Evolutionary conservation across 1,140 invertebrate species (phyloP).

Genomic region (Panulirus ornatus): DNA sequence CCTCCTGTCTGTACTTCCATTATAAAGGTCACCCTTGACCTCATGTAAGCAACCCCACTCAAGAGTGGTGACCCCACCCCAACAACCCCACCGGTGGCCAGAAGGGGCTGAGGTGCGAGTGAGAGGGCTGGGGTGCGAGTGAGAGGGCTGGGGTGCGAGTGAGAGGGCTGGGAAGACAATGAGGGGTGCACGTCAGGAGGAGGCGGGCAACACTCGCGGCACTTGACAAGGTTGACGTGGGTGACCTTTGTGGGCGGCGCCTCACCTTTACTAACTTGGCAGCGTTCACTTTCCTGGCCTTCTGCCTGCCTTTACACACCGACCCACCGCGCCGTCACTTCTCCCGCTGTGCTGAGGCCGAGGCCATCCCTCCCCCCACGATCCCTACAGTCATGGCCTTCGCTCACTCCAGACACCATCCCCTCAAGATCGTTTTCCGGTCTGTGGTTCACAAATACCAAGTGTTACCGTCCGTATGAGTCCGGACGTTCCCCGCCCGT

Average conservation of each 20-base stretch:
- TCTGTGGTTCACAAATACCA: too few species aligned
- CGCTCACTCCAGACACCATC: too few species aligned
- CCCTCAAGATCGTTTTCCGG: too few species aligned
- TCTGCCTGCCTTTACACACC: background rate
- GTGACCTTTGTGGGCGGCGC: background rate
- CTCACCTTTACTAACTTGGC: background rate
- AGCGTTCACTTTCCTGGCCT: background rate
- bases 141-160: background rate
- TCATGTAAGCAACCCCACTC: too few species aligned
- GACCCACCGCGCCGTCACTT: background rate
- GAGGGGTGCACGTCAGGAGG: background rate
- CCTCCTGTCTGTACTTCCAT: too few species aligned
- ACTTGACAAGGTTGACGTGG: background rate
- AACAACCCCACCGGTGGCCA: too few species aligned
- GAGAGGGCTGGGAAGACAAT: background rate
- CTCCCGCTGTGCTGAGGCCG: too few species aligned
- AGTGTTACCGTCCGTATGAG: too few species aligned
- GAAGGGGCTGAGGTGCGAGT: too few species aligned
- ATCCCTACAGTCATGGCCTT: background rate
- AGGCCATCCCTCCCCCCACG: background rate
- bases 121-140: background rate
- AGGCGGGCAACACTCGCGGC: background rate
- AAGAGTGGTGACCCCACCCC: too few species aligned
- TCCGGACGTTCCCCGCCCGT: too few species aligned
- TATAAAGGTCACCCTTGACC: too few species aligned